Evolutionary conservation across 2,888 invertebrate species (phyloP).

Genomic region (Philereme vetulata): DNA sequence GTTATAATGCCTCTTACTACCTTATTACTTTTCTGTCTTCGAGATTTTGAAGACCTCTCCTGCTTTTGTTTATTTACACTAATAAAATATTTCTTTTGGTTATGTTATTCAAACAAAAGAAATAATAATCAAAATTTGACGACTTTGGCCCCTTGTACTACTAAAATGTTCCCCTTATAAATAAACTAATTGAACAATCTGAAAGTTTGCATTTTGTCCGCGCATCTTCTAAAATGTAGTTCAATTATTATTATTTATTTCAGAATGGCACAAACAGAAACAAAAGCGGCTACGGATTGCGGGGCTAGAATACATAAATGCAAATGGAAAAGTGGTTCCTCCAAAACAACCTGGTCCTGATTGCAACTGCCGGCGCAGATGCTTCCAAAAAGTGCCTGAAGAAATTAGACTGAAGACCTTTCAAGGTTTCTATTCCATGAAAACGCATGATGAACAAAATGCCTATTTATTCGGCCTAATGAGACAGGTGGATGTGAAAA

Average conservation of each 20-base stretch:
- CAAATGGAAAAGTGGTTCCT: constrained; percentile 83
- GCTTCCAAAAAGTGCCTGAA: constrained; percentile 80
- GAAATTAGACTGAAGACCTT: constrained; percentile 79
- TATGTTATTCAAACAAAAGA: constrained; percentile 6
- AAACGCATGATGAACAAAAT: constrained; percentile 84
- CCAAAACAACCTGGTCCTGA: constrained; percentile 81
- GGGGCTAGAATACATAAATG: constrained; percentile 81
- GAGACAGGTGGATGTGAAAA: constrained; percentile 82
- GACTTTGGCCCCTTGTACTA: too few relatives aligned
- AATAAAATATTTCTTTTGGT: neutral
- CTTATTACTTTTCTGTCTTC: constrained; percentile 61
- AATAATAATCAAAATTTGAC: neutral
- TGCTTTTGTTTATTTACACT: constrained; percentile 31
- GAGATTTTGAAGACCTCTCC: constrained; percentile 27
- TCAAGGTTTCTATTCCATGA: constrained; percentile 82
- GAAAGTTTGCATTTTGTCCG: too few relatives aligned
- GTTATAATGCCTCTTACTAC: constrained; percentile 75
- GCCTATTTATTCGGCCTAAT: constrained; percentile 83
- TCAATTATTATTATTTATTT: constrained; percentile 37
- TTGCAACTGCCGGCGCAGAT: constrained; percentile 80
- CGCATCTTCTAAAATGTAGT: too few relatives aligned
- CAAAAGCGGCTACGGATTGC: constrained; percentile 82
- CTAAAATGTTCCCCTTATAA: too few relatives aligned
- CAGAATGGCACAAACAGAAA: constrained; percentile 85
- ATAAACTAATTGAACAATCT: too few relatives aligned